Percentiles rank a stretch among this genome's conserved stretches.
These are phyloP conservation scores for Ceyx margarethae DNA, from an alignment of 2,113 vertebrate species.

Conservation along the genomic window DNA sequence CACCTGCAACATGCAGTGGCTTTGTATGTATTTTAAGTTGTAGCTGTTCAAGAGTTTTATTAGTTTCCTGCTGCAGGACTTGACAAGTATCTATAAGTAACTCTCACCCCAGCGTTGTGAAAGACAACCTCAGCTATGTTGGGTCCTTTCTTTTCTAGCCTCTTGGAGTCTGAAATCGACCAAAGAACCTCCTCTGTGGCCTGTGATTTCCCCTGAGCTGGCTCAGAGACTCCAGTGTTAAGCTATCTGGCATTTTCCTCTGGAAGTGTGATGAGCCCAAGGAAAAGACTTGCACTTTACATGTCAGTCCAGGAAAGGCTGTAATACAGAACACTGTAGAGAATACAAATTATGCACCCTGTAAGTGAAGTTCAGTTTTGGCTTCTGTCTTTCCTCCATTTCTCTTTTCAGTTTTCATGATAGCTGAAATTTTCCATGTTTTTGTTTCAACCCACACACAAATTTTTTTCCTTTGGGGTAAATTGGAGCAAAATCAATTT, in stretches of 20 bases:
- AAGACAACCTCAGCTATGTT: neutral
- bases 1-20: neutral
- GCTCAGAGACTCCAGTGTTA: neutral
- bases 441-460: constrained; percentile 26
- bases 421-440: constrained; percentile 47
- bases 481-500: constrained; percentile 64
- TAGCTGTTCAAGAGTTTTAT: neutral
- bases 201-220: neutral
- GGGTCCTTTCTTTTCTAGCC: neutral
- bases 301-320: neutral
- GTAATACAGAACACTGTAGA: neutral
- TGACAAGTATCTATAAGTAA: neutral
- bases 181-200: neutral
- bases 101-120: neutral
- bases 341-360: neutral
- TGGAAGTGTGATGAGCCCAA: neutral
- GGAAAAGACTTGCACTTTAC: neutral
- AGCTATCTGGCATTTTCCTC: neutral
- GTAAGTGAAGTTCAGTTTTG: constrained; percentile 38
- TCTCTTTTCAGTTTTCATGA: constrained; percentile 19
- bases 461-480: constrained; percentile 59
- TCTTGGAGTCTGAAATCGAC: neutral
- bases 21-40: neutral
- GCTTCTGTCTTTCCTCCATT: constrained; percentile 22
- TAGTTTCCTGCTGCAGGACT: neutral